These are phyloP conservation scores for Plemyria rubiginata DNA, from an alignment of 2,888 invertebrate species.

Conservation along the genomic window DNA sequence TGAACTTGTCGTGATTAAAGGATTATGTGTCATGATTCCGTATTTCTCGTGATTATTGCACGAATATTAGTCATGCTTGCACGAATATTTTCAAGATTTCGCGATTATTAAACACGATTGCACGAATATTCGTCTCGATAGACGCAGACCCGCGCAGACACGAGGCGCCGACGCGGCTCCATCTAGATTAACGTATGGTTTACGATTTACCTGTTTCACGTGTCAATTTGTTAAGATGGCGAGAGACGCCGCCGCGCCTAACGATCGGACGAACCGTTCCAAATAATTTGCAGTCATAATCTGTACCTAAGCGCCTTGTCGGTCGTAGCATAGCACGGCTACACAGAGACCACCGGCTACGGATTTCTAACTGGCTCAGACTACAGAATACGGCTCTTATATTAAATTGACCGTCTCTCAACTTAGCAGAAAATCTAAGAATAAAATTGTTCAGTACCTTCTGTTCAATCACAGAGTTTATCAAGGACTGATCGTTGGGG, in stretches of 20 bases:
- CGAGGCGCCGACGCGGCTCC: conserved; percentile 59
- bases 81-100: background rate
- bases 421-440: background rate
- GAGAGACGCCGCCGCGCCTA: conserved; percentile 28
- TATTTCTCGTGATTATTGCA: background rate
- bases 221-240: conserved; percentile 68
- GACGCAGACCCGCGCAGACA: conserved; percentile 4
- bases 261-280: background rate
- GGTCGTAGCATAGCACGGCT: background rate
- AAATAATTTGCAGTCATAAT: background rate
- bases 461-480: background rate
- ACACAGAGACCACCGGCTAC: background rate
- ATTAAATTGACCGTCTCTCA: background rate
- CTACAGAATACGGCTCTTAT: background rate
- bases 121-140: conserved; percentile 10
- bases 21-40: background rate
- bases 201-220: conserved; percentile 73
- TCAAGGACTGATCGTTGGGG: background rate
- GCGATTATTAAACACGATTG: background rate
- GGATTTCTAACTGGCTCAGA: background rate
- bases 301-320: too few species aligned
- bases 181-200: conserved; percentile 73
- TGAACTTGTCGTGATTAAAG: background rate
- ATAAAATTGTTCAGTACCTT: background rate
- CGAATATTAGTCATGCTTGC: background rate